These are phyloP conservation scores for Zaprionus tsacasi DNA, from an alignment of 1,140 invertebrate genomes.

Conservation along the genomic window DNA sequence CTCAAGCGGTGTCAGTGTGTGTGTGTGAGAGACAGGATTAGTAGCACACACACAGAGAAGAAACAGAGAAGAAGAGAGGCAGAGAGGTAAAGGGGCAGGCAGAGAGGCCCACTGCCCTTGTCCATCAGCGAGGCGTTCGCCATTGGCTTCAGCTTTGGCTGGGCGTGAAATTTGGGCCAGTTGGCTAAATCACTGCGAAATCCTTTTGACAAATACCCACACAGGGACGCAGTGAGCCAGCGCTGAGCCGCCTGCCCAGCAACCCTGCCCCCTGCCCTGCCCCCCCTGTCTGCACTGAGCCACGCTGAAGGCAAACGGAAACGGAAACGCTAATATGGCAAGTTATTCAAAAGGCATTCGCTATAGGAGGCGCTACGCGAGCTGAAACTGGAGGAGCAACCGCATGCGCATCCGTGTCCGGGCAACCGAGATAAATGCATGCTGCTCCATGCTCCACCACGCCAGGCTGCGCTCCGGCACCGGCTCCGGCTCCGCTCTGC, in stretches of 20 bases:
- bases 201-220: conserved; percentile 80
- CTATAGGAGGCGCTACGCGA: conserved; percentile 11
- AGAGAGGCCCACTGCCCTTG: conserved; percentile 4
- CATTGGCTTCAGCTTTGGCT: conserved; percentile 1
- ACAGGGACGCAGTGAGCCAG: conserved; percentile 47
- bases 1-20: conserved; percentile 27
- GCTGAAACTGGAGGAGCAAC: not conserved
- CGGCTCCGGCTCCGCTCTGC: not conserved
- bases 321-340: conserved; percentile 70
- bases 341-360: conserved; percentile 80
- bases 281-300: conserved; percentile 9
- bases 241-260: conserved; percentile 4
- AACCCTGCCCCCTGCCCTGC: not conserved
- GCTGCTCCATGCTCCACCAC: conserved; percentile 22
- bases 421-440: conserved; percentile 69
- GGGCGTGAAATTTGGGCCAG: conserved; percentile 69
- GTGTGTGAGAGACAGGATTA: conserved; percentile 9
- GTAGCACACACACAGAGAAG: conserved; percentile 18
- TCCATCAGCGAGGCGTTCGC: conserved; percentile 49
- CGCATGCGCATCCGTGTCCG: not conserved
- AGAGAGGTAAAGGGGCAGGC: too few relatives aligned
- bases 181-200: conserved; percentile 74
- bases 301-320: conserved; percentile 56
- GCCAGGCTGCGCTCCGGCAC: not conserved
- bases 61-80: conserved; percentile 18